Evolutionary conservation across 1,140 invertebrate genomes (phyloP), one percentile per base, ranked within the genome.

Genomic region (Riptortus pedestris): DNA sequence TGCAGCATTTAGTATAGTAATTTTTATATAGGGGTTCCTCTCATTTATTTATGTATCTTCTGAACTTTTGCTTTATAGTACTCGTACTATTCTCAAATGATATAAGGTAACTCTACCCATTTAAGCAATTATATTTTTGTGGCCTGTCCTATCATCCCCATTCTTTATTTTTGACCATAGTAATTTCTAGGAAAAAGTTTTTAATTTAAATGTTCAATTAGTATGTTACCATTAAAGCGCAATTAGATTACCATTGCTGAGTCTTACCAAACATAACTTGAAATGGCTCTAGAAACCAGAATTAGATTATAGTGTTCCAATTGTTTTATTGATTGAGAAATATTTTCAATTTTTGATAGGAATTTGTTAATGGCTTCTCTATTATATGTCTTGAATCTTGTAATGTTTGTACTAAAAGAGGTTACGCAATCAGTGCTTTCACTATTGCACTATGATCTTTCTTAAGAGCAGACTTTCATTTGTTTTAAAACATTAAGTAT

Each of bases 371-470:
- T 22, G 3, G 2, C 2, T 26, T 26, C n/a, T 55, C 2, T 3
- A 16, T 24, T 55, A 4, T 24, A 38, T 38, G 14, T 7, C 14
- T 27, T 27, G 51, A 18, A 18, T 20, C 18, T 55, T 24, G 24
- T 0, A 26, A 4, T 24, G 14, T 24, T 55, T 2, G 51, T 55
- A 27, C 2, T 24, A 16, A 12, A 1, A 3, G 5, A 24, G 24
- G 24, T 55, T 55, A 55, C 51, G 24, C 26, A 55, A 55, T 27
- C 51, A 7, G 20, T 2, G 51, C 51, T 55, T 55, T 55, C 51
- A 55, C 51, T 55, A 14, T 7, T 55, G 18, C 24, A 38, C 14
- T 38, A 38, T n/a, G n/a, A 38, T 55, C 3, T 18, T 55, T 55
- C 24, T 55, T 9, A 55, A 26, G 2, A 24, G 20, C 2, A 3